Evolutionary conservation across 2,888 invertebrate species (phyloP).

Genomic region (Syritta pipiens): DNA sequence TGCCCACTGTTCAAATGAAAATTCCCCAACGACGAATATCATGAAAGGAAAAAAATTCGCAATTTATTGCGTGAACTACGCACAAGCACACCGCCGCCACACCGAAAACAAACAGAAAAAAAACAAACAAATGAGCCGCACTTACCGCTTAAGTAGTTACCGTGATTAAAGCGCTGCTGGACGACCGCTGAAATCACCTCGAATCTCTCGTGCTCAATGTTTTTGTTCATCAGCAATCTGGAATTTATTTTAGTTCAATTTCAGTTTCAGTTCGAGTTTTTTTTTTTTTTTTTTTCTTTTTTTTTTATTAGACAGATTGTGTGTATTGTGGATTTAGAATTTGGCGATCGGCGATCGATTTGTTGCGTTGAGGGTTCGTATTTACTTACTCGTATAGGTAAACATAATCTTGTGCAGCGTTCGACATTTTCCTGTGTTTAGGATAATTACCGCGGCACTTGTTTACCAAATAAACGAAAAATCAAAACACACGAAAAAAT

Average conservation of each 20-base stretch:
- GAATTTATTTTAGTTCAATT: constrained; percentile 30
- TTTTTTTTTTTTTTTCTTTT: not conserved
- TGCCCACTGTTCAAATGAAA: constrained; percentile 80
- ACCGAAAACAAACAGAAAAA: constrained; percentile 14
- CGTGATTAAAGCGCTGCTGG: constrained; percentile 88
- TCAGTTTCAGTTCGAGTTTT: constrained; percentile 3
- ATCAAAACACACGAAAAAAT: constrained; percentile 70
- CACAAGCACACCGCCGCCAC: constrained; percentile 21
- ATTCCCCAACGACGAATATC: constrained; percentile 3
- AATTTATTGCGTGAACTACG: constrained; percentile 22
- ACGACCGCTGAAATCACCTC: constrained; percentile 88
- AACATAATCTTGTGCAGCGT: constrained; percentile 71
- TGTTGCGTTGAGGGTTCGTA: constrained; percentile 12
- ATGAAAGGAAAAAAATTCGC: not conserved
- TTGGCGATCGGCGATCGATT: constrained; percentile 65
- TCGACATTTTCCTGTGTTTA: constrained; percentile 70
- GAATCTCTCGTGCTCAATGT: constrained; percentile 86
- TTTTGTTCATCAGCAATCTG: constrained; percentile 81
- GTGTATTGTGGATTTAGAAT: constrained; percentile 52
- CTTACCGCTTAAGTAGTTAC: constrained; percentile 85
- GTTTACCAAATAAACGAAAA: constrained; percentile 69
- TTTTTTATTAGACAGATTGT: constrained; percentile 26
- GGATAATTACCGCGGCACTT: constrained; percentile 63
- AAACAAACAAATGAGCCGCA: constrained; percentile 14
- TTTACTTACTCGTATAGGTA: constrained; percentile 71